These are phyloP conservation scores for Conomelus anceps DNA, from an alignment of 2,888 invertebrate species.

Conservation along the genomic window DNA sequence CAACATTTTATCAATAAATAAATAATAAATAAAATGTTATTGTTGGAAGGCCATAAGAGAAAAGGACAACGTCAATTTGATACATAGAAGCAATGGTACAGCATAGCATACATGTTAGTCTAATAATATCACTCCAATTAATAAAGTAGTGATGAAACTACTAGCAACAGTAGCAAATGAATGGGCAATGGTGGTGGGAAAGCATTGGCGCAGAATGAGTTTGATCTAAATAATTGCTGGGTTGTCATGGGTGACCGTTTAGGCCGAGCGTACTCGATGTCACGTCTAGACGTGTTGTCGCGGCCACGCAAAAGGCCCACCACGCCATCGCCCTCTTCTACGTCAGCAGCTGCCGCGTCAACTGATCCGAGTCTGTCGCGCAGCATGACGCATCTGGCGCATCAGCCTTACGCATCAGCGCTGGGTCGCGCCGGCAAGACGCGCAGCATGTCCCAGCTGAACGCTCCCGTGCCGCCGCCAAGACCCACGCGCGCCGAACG, in stretches of 20 bases:
- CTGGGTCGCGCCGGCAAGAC: conserved; percentile 39
- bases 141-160: no score
- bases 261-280: conserved; percentile 92
- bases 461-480: conserved; percentile 39
- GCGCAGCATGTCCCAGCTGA: conserved; percentile 49
- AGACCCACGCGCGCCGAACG: conserved; percentile 44
- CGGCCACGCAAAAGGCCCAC: conserved; percentile 55
- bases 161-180: no score
- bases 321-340: conserved; percentile 35
- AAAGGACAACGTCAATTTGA: no score
- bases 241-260: background rate
- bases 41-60: no score
- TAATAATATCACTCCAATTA: no score
- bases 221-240: no score
- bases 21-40: no score
- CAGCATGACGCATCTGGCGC: conserved; percentile 63
- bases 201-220: no score
- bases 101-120: no score
- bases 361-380: conserved; percentile 43
- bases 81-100: no score
- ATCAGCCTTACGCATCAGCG: conserved; percentile 3
- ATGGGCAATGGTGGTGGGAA: background rate
- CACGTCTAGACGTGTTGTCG: conserved; percentile 79
- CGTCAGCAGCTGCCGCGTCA: conserved; percentile 40
- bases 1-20: no score